A percentile compares a stretch with the other conserved stretches of the same genome.
These are phyloP conservation scores for Drosophila subsilvestris DNA, from an alignment of 2,888 invertebrate species.

Conservation along the genomic window DNA sequence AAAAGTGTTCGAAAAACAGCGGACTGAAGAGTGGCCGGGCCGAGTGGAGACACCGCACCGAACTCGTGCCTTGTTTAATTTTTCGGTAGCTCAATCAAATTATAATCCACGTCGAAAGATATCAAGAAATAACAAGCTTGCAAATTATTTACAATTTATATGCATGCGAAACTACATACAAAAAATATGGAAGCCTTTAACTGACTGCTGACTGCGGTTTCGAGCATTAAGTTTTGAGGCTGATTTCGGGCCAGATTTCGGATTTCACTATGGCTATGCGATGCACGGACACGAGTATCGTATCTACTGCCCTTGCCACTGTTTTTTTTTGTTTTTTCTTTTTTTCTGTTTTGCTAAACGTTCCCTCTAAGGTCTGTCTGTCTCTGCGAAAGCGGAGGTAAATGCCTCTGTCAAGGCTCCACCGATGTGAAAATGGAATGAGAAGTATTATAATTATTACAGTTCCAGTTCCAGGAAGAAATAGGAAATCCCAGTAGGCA, in stretches of 20 bases:
- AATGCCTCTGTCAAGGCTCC: not conserved
- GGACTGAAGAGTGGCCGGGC: slow-evolving; percentile 7
- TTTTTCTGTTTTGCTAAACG: slow-evolving; percentile 32
- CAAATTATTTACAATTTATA: slow-evolving; percentile 63
- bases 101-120: slow-evolving; percentile 31
- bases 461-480: not conserved
- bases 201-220: slow-evolving; percentile 45
- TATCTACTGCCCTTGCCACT: slow-evolving; percentile 40
- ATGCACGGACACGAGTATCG: not conserved
- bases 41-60: not conserved
- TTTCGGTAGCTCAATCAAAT: slow-evolving; percentile 58
- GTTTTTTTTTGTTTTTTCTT: no score
- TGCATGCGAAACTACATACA: slow-evolving; percentile 47
- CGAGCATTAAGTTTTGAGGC: slow-evolving; percentile 49
- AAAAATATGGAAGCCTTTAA: slow-evolving; percentile 60
- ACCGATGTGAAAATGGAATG: not conserved
- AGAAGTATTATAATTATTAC: no score
- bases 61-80: slow-evolving; percentile 48
- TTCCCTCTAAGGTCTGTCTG: not conserved
- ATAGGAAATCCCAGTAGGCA: not conserved
- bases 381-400: not conserved
- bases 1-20: slow-evolving; percentile 23
- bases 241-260: not conserved
- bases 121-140: slow-evolving; percentile 22
- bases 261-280: slow-evolving; percentile 1